Evolutionary conservation across 2,797 vertebrate genomes (phyloP).

Genomic region (Myotis pilosus): DNA sequence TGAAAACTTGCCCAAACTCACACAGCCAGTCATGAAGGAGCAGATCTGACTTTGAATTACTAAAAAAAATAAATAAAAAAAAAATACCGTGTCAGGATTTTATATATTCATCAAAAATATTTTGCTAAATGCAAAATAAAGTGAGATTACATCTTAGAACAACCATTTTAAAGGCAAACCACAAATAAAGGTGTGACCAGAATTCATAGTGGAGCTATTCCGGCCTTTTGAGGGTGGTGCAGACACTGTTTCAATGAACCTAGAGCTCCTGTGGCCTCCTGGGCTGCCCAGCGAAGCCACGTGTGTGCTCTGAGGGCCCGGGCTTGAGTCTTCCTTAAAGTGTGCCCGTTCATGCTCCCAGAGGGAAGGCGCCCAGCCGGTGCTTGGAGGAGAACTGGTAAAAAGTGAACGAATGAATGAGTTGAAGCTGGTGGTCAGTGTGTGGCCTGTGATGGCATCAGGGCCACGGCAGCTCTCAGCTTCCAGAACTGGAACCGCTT

Average conservation of each 20-base stretch:
- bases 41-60: background rate
- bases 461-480: background rate
- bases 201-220: background rate
- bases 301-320: rapidly evolving
- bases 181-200: background rate
- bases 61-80: background rate
- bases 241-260: background rate
- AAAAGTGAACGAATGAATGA: background rate
- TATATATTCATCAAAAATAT: background rate
- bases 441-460: background rate
- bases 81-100: background rate
- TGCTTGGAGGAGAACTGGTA: background rate
- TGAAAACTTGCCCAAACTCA: background rate
- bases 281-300: rapidly evolving
- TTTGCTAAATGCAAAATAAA: background rate
- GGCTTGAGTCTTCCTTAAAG: background rate
- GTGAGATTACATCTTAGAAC: too few relatives aligned
- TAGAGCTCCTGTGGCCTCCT: rapidly evolving
- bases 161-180: background rate
- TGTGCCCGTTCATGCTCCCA: background rate
- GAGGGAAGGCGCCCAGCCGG: background rate
- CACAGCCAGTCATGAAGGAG: background rate
- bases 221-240: background rate
- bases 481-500: background rate
- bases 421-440: background rate